Evolutionary conservation across 2,888 invertebrate genomes (phyloP).

Genomic region (Philereme vetulata): DNA sequence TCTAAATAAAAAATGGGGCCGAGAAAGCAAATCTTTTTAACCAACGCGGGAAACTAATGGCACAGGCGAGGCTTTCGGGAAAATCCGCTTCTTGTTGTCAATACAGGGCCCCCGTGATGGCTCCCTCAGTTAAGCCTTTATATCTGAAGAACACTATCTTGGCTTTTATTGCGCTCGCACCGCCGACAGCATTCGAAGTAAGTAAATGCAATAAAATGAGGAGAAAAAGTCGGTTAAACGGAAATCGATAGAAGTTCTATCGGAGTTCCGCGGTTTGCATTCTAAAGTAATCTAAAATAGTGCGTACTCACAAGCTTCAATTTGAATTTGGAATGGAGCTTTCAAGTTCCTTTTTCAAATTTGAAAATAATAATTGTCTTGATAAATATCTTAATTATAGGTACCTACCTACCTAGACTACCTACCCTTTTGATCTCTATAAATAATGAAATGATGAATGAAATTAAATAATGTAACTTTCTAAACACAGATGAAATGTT

Average conservation of each 20-base stretch:
- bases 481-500: too few species aligned
- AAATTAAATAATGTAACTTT: too few species aligned
- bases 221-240: constrained; percentile 48
- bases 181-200: constrained; percentile 58
- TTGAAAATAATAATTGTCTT: too few species aligned
- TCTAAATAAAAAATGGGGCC: constrained; percentile 71
- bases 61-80: constrained; percentile 80
- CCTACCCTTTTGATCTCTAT: too few species aligned
- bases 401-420: too few species aligned
- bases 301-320: neutral
- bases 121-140: constrained; percentile 80
- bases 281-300: constrained; percentile 22
- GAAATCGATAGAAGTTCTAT: constrained; percentile 49
- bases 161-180: constrained; percentile 70
- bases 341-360: too few species aligned
- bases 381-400: too few species aligned
- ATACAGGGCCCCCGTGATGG: constrained; percentile 81
- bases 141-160: constrained; percentile 79
- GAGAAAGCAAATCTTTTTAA: constrained; percentile 82
- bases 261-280: constrained; percentile 34
- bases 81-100: constrained; percentile 84
- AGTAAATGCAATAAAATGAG: constrained; percentile 65
- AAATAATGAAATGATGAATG: too few species aligned
- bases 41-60: constrained; percentile 83
- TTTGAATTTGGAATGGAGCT: too few species aligned